A percentile compares a stretch with the other conserved stretches of the same genome.
phyloP scores from a whole-genome alignment of 2,113 vertebrate species.

The Empidonax traillii region DNA sequence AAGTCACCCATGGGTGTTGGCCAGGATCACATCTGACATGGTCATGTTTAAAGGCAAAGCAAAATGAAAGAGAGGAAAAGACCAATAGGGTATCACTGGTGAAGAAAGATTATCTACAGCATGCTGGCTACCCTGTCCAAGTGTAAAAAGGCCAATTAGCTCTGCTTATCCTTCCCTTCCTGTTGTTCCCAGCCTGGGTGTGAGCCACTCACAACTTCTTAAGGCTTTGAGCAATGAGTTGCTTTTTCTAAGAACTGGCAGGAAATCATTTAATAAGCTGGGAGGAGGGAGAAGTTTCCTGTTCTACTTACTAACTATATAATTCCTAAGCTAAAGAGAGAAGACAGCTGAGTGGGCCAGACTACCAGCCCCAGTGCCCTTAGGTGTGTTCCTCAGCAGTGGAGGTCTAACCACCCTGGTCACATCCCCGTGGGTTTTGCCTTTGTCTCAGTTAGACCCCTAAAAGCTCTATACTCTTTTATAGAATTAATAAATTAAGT shows the following conservation, averaged over 20 bases:
- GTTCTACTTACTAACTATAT: background rate
- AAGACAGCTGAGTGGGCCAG: background rate
- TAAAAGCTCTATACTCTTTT: background rate
- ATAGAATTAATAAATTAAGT: background rate
- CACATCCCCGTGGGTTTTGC: background rate
- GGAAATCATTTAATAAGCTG: constrained; percentile 77
- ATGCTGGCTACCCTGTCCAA: background rate
- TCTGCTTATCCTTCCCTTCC: constrained; percentile 71
- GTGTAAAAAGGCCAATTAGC: constrained; percentile 75
- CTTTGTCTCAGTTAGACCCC: background rate
- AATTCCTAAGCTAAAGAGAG: background rate
- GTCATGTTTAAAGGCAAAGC: constrained; percentile 20
- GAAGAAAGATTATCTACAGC: constrained; percentile 54
- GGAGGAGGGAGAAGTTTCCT: constrained; percentile 59
- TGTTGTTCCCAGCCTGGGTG: constrained; percentile 72
- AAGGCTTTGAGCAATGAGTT: constrained; percentile 38
- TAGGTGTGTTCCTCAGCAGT: fast-evolving
- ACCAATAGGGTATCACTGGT: background rate
- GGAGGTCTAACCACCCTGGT: background rate
- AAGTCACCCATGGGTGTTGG: background rate
- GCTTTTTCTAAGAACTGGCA: constrained; percentile 69
- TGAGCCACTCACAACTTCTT: constrained; percentile 60
- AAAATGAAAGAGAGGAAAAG: constrained; percentile 64
- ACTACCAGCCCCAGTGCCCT: background rate
- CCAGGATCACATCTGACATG: constrained; percentile 8